Percentiles rank a stretch among this genome's conserved stretches.
These are phyloP conservation scores for Arrhopalites spinosus DNA, from an alignment of 2,888 invertebrate genomes.

Conservation along the genomic window DNA sequence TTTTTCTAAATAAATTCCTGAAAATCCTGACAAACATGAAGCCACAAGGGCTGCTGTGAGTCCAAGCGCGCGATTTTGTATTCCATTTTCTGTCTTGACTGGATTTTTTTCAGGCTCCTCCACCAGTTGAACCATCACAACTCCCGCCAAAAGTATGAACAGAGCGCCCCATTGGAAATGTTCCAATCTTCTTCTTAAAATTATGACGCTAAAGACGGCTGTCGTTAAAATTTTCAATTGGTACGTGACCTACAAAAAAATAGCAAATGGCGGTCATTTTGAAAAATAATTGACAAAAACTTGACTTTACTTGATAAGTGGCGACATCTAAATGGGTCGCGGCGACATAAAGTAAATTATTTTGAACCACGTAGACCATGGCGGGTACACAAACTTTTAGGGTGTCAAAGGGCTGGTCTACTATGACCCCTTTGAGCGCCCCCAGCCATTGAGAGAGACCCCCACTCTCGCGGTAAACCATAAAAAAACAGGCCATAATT, in stretches of 20 bases:
- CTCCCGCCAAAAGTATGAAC: slow-evolving; percentile 77
- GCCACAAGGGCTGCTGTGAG: slow-evolving; percentile 82
- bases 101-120: slow-evolving; percentile 62
- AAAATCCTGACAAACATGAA: slow-evolving; percentile 93
- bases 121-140: slow-evolving; percentile 79
- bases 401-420: slow-evolving; percentile 83
- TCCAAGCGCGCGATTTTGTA: slow-evolving; percentile 77
- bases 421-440: slow-evolving; percentile 72
- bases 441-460: slow-evolving; percentile 66
- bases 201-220: slow-evolving; percentile 90
- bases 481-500: slow-evolving; percentile 75
- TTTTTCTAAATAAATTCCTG: slow-evolving; percentile 98
- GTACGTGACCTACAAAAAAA: slow-evolving; percentile 91
- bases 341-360: slow-evolving; percentile 94
- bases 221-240: slow-evolving; percentile 98
- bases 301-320: slow-evolving; percentile 82
- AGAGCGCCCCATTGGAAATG: slow-evolving; percentile 87
- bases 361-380: slow-evolving; percentile 92
- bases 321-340: slow-evolving; percentile 98
- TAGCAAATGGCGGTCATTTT: no score
- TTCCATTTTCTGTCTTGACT: slow-evolving; percentile 40
- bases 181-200: slow-evolving; percentile 76
- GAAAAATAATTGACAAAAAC: no score
- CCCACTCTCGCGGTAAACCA: slow-evolving; percentile 77
- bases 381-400: slow-evolving; percentile 93